Conservation (phyloP, 2,888 invertebrate genomes). For the Therioaphis trifolii region DNA sequence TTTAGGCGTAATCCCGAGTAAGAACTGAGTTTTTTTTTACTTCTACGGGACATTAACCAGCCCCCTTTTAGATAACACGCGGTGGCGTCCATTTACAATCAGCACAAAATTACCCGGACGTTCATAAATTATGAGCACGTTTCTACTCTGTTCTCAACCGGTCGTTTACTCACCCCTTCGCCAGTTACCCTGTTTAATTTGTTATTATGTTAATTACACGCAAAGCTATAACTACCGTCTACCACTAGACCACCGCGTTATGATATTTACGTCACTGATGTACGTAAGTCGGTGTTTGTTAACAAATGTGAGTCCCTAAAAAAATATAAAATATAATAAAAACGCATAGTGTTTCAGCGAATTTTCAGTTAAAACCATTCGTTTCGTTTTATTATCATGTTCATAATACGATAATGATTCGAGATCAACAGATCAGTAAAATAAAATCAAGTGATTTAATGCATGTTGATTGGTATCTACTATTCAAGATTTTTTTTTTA, state of each 20-base stretch:
- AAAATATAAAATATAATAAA: conserved; percentile 2
- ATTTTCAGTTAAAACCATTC: not conserved
- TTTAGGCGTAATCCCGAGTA: conserved; percentile 39
- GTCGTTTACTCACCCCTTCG: conserved; percentile 45
- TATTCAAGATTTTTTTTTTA: too few relatives aligned
- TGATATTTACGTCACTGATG: conserved; percentile 50
- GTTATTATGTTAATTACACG: conserved; percentile 60
- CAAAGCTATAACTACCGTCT: conserved; percentile 43
- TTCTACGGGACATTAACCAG: conserved; percentile 59
- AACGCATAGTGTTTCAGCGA: not conserved
- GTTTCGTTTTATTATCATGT: not conserved
- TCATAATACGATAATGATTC: too few relatives aligned
- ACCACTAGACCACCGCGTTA: conserved; percentile 28
- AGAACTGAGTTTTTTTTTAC: conserved; percentile 54
- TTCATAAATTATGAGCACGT: conserved; percentile 54
- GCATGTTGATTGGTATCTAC: too few relatives aligned
- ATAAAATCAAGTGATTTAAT: too few relatives aligned
- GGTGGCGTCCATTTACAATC: conserved; percentile 54
- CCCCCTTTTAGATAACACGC: conserved; percentile 49
- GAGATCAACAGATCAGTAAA: too few relatives aligned
- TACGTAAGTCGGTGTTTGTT: conserved; percentile 41
- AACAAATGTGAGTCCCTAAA: conserved; percentile 10
- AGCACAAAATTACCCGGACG: conserved; percentile 56
- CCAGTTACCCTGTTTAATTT: conserved; percentile 46
- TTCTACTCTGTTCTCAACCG: conserved; percentile 37